Conservation (phyloP, 2,888 invertebrate genomes). For the Ophion ellenae region DNA sequence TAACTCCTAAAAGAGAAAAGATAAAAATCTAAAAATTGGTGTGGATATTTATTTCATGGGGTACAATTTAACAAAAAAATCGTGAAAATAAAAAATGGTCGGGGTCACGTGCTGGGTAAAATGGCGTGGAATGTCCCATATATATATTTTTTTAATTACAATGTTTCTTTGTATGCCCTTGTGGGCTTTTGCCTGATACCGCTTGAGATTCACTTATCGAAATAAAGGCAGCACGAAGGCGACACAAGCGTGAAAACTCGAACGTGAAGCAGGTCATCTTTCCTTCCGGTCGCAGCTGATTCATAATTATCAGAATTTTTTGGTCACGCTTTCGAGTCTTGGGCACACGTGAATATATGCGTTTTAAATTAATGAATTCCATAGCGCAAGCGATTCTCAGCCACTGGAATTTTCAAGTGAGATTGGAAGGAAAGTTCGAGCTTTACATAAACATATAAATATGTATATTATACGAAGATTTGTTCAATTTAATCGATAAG, state of each 20-base stretch:
- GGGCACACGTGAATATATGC: conserved; percentile 18
- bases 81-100: no score
- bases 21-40: no score
- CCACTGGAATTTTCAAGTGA: conserved; percentile 44
- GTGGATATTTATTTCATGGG: no score
- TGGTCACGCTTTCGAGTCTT: conserved; percentile 64
- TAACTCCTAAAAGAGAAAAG: no score
- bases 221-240: not conserved
- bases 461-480: not conserved
- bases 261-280: conserved; percentile 40
- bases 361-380: conserved; percentile 38
- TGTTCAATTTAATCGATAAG: not conserved
- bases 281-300: conserved; percentile 62
- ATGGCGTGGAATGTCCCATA: no score
- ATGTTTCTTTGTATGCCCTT: no score
- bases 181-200: no score
- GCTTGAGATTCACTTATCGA: not conserved
- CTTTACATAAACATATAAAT: not conserved
- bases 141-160: no score
- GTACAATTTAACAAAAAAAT: no score
- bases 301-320: conserved; percentile 54
- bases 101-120: no score
- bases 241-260: conserved; percentile 11
- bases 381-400: conserved; percentile 9
- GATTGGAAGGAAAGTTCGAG: conserved; percentile 36